Base-by-base conservation (phyloP, 2,113 vertebrate genomes). In the Cyprinus carpio region DNA sequence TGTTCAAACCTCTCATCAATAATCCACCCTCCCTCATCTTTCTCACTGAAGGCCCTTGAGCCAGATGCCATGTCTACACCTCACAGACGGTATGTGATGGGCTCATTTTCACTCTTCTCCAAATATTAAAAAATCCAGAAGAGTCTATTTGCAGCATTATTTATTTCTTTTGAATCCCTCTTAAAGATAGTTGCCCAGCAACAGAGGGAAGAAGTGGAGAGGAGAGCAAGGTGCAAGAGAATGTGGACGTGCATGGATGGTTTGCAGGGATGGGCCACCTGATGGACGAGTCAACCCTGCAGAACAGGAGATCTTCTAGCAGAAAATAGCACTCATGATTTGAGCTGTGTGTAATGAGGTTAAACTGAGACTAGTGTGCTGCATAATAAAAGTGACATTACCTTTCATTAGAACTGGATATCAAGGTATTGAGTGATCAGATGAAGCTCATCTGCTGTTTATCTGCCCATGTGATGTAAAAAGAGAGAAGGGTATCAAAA, bases 101-200 rank as follows among this genome's bases (percentile, higher is more conserved):
- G 51, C 51, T 65, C 60, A 25, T 29, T 31, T 69, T 84, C 84
- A 15, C 69, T 58, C 71, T 85, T 75, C 27, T 4, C 43, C 49
- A 67, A 51, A 79, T 81, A 71, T 85, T 78, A 79, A 89, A 88
- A 88, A 88, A 84, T 54, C 77, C 25, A 84, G 78, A 85, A 81
- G 67, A 87, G 75, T 85, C 82, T 88, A 87, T 87, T 86, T 87
- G 62, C 54, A n/a, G 82, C 65, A 71, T 86, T 89, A 88, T 88
- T 89, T 91, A 88, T 87, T 88, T 87, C 60, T 86, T 88, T 88
- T 87, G 89, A 88, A 90, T 75, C 83, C 78, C 78, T 81, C 76
- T 90, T 90, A 87, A 90, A 88, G 81, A 85, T 75, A 13, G 89
- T 91, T 91, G 89, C 90, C 72, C 69, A 84, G 90, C 88, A 91